Percentiles rank a stretch among this genome's conserved stretches.
phyloP scores from a whole-genome alignment of 2,113 vertebrate genomes.

The Bujurquina vittata region DNA sequence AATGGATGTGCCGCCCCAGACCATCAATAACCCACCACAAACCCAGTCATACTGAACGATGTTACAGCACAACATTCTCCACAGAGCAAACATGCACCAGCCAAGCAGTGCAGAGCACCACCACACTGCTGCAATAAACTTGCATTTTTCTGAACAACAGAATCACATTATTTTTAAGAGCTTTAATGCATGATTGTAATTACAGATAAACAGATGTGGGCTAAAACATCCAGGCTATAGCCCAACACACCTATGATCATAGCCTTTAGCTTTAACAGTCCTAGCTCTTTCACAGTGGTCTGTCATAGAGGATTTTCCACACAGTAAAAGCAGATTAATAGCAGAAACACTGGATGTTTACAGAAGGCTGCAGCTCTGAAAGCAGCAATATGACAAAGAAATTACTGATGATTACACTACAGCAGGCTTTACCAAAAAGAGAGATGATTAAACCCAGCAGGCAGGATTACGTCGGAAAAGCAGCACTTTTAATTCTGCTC shows the following conservation, averaged over 20 bases:
- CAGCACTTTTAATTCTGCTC: slow-evolving; percentile 32
- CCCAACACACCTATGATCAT: neutral
- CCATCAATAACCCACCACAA: too few species aligned
- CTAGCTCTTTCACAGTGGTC: neutral
- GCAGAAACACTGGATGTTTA: neutral
- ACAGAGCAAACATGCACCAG: neutral
- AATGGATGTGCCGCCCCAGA: too few species aligned
- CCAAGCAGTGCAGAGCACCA: neutral
- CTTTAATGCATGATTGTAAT: neutral
- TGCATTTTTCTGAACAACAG: neutral
- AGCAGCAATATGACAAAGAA: slow-evolving; percentile 15
- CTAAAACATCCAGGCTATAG: neutral
- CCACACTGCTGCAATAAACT: neutral
- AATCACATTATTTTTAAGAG: neutral
- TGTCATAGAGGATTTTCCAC: neutral
- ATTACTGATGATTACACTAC: slow-evolving; percentile 13
- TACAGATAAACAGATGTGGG: neutral
- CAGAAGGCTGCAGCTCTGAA: slow-evolving; percentile 20
- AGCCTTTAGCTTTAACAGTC: slow-evolving; percentile 2
- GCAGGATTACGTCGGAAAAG: neutral
- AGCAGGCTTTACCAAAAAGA: slow-evolving; percentile 8
- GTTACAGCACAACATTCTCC: too few species aligned
- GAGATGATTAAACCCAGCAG: neutral
- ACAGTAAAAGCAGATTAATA: neutral
- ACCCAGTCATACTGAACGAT: too few species aligned